Evolutionary conservation across 2,113 vertebrate genomes (phyloP).

Genomic region (Motacilla tschutschensis): DNA sequence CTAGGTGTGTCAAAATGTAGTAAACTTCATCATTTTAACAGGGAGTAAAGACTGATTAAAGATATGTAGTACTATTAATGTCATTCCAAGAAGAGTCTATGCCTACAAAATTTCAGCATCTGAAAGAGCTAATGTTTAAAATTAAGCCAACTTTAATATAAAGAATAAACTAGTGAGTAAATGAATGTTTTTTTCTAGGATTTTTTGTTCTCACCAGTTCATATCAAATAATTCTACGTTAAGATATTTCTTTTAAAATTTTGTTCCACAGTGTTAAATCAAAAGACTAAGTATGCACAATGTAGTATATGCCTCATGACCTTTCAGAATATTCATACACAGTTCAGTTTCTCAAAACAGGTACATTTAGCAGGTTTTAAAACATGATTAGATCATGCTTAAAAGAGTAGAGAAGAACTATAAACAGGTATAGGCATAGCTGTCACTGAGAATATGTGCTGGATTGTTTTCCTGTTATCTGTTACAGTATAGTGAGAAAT

Average conservation of each 20-base stretch:
- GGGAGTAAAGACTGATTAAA: neutral
- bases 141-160: neutral
- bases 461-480: neutral
- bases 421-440: neutral
- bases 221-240: neutral
- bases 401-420: neutral
- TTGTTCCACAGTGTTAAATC: neutral
- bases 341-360: neutral
- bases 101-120: neutral
- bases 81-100: neutral
- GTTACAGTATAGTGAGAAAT: neutral
- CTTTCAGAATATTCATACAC: neutral
- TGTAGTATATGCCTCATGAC: neutral
- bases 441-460: neutral
- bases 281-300: neutral
- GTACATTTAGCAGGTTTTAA: neutral
- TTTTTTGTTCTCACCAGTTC: neutral
- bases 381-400: neutral
- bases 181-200: neutral
- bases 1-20: neutral
- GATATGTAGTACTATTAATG: neutral
- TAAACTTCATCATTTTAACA: neutral
- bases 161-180: neutral
- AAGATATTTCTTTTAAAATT: neutral
- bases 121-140: neutral